Evolutionary conservation across 2,888 invertebrate genomes (phyloP).

Genomic region (Melinaea marsaeus): DNA sequence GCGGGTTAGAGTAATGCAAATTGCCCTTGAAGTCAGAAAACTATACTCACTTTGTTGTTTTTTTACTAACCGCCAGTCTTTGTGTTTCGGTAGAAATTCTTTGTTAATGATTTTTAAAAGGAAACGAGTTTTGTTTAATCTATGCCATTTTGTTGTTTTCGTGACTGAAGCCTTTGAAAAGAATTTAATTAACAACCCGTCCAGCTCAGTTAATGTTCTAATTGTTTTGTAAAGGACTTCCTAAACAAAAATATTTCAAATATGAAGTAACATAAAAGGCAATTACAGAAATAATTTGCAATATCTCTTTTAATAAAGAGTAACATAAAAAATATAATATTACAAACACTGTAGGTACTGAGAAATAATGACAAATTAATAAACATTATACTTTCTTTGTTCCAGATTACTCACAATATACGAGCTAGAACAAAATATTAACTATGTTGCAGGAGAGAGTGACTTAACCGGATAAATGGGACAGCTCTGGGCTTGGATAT

Average conservation of each 20-base stretch:
- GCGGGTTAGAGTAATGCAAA: slow-evolving; percentile 8
- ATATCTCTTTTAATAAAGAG: too few relatives aligned
- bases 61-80: slow-evolving; percentile 14
- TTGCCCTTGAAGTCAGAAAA: slow-evolving; percentile 20
- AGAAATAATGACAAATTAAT: not conserved
- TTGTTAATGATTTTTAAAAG: slow-evolving; percentile 10
- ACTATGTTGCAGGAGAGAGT: slow-evolving; percentile 25
- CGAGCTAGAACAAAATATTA: slow-evolving; percentile 1
- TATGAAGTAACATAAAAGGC: too few relatives aligned
- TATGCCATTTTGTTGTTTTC: slow-evolving; percentile 6
- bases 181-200: not conserved
- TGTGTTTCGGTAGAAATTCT: slow-evolving; percentile 11
- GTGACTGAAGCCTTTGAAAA: slow-evolving; percentile 1
- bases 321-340: too few relatives aligned
- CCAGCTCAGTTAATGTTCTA: too few relatives aligned
- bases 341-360: not conserved
- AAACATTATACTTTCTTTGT: slow-evolving; percentile 17
- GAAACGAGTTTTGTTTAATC: slow-evolving; percentile 7
- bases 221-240: too few relatives aligned
- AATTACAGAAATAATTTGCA: too few relatives aligned
- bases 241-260: too few relatives aligned
- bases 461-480: slow-evolving; percentile 24
- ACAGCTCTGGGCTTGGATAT: slow-evolving; percentile 42
- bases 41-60: slow-evolving; percentile 14
- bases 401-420: slow-evolving; percentile 19